Conservation (phyloP, 2,797 vertebrate species). For the Siniperca scherzeri region DNA sequence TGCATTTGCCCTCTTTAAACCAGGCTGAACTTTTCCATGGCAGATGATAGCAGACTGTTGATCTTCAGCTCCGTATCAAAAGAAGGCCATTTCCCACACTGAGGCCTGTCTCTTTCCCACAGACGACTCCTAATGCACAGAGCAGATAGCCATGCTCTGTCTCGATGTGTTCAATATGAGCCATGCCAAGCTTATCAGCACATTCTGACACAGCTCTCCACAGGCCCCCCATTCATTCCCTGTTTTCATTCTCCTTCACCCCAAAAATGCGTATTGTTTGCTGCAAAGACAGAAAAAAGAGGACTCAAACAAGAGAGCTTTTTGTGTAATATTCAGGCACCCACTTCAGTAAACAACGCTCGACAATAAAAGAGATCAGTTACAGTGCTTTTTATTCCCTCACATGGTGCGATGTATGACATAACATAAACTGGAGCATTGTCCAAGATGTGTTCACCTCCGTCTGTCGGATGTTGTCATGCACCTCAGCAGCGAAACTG, state of each 20-base stretch:
- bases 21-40: constrained; percentile 69
- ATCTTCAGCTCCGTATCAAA: constrained; percentile 66
- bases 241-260: constrained; percentile 60
- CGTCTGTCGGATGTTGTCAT: constrained; percentile 36
- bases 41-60: constrained; percentile 68
- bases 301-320: constrained; percentile 62
- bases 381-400: constrained; percentile 52
- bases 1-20: constrained; percentile 58
- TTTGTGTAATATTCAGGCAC: constrained; percentile 59
- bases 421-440: constrained; percentile 49
- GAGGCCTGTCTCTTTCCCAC: constrained; percentile 79
- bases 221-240: constrained; percentile 66
- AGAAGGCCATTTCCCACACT: constrained; percentile 75
- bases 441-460: constrained; percentile 44
- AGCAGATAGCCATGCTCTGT: constrained; percentile 65
- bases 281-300: constrained; percentile 39
- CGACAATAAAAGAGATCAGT: constrained; percentile 65
- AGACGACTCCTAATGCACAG: constrained; percentile 60
- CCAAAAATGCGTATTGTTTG: constrained; percentile 64
- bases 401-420: constrained; percentile 13
- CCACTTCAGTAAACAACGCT: constrained; percentile 65
- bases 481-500: constrained; percentile 45
- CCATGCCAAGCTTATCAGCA: constrained; percentile 64
- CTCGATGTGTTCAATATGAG: constrained; percentile 52
- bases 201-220: constrained; percentile 64